Base-by-base conservation (phyloP, 2,888 invertebrate genomes). In the Drosophila neotestacea region DNA sequence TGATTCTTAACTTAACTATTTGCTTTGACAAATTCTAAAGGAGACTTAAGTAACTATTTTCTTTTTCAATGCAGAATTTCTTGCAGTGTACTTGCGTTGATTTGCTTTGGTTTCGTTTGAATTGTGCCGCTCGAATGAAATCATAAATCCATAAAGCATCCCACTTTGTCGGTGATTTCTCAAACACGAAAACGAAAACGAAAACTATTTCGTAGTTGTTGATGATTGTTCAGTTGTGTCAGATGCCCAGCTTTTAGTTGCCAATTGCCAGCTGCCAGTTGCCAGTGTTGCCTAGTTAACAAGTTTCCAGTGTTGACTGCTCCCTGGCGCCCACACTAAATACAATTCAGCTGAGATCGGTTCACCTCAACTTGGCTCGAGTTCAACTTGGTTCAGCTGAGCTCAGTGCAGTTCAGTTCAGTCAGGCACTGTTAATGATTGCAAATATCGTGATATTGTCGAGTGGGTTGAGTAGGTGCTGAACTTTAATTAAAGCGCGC, bases 371-470 rank as follows among this genome's bases (percentile, higher is more conserved):
- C 16, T 16, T 16, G 16, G 16, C 16, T 16, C 16, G 16, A 16
- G 16, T 32, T 6, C 30, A 30, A 6, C 32, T 36, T 47, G 48
- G 73, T 62, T 63, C 67, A 68, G 63, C 41, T 42, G 27, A 44
- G 67, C 36, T 55, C 30, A 42, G 16, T 16, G 16, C 16, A 16
- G 63, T 32, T 55, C 30, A 42, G 62, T 42, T 47, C 36, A 13
- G 55, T 38, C 41, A 7, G 42, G 6, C 44, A 27, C 54, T 78
- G 82, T 88, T 83, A 83, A 84, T 84, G 88, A 88, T 73, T 69
- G 84, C 87, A 83, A 88, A 88, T 88, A 89, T 84, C 84, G 84
- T 84, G 84, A 84, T 84, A 75, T 83, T 74, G 79, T 70, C 63
- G 76, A 75, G 87, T 83, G 88, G 83, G 86, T 63, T 85, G 86